Percentiles rank a stretch among this genome's conserved stretches.
Evolutionary conservation across 1,140 invertebrate genomes (phyloP).

Genomic region (Ladona fulva): DNA sequence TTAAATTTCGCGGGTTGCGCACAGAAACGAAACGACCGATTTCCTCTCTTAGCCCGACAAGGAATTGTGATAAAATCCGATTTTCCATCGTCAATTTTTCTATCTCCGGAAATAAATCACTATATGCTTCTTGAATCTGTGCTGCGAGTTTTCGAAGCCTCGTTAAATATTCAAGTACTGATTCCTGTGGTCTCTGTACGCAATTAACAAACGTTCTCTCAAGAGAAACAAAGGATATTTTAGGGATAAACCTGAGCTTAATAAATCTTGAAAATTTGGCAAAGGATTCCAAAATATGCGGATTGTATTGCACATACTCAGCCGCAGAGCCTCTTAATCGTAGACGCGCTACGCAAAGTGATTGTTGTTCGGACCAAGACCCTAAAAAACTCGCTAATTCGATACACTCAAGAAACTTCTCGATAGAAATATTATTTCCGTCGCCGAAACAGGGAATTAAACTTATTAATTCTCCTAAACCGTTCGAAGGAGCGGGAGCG

Average conservation of each 20-base stretch:
- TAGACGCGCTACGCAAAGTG: neutral
- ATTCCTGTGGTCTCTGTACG: neutral
- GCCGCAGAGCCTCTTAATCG: neutral
- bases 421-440: neutral
- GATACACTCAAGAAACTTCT: neutral
- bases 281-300: neutral
- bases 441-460: neutral
- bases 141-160: neutral
- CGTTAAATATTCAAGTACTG: neutral
- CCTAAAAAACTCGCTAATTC: neutral
- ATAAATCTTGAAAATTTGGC: neutral
- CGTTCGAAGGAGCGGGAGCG: too few species aligned
- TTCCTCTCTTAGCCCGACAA: neutral
- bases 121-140: neutral
- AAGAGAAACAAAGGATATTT: neutral
- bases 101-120: neutral
- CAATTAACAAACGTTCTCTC: neutral
- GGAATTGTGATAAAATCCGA: neutral
- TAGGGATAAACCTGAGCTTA: neutral
- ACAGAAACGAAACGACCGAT: neutral
- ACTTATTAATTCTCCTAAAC: too few species aligned
- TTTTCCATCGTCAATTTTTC: neutral
- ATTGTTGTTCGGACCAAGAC: neutral
- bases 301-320: neutral
- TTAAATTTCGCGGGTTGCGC: neutral